Base-by-base conservation (phyloP, 2,113 vertebrate genomes). In the Nerophis ophidion region DNA sequence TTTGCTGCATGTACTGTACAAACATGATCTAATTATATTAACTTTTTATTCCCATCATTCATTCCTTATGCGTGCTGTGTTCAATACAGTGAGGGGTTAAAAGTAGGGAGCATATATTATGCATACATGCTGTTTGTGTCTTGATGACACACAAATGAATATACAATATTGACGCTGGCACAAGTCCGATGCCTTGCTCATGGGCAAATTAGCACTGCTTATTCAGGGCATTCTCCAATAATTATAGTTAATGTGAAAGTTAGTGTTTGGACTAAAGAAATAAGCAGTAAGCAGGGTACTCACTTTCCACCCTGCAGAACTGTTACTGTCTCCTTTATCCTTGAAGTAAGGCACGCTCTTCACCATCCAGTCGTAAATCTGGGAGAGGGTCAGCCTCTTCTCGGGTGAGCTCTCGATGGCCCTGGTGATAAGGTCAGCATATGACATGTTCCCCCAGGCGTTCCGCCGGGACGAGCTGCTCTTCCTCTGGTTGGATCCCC, bases 331-430 rank as follows among this genome's bases (percentile, higher is more conserved):
- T 33, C 94, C 94, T 81, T 97, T 98, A 76, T 98, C 96, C 79
- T 96, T 98, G 90, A 98, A 98, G 87, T 97, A 97, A 17, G 96
- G 93, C 17, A 97, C 94, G 36, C 90, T 96, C 86, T 94, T 93
- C 62, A 97, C 96, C 95, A 97, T 98, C 96, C 96, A 97, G 87
- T 98, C 95, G 85, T 98, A 98, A 71, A 98, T 97, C 90, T 97
- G 96, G 7, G 94, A 94, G 76, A 98, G 89, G 1, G 96, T 98
- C 72, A 98, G 93, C 26, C 96, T 89, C 90, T 96, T 95, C 85
- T 98, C 95, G 0, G 95, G 94, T 44, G 96, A 93, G 87, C 93
- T 96, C 84, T 97, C 94, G 82, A 97, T 97, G 45, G 96, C 96
- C 82, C 93, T 94, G 68, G 94, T 96, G 86, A 98, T 98, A 82